These are phyloP conservation scores for Eupithecia inturbata DNA, from an alignment of 2,888 invertebrate species.

Conservation along the genomic window DNA sequence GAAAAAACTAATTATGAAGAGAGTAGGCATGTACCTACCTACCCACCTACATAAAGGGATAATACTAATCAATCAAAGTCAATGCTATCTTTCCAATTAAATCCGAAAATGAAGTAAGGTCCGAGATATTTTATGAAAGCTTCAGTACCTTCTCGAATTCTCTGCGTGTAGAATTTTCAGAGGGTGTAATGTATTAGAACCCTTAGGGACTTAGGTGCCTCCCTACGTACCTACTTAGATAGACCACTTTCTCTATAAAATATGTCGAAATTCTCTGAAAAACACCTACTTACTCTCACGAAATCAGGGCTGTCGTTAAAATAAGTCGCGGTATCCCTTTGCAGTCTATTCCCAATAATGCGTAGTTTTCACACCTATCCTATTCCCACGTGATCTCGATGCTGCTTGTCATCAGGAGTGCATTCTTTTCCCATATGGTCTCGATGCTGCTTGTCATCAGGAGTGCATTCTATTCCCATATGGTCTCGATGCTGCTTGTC, in stretches of 20 bases:
- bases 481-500: conserved; percentile 18
- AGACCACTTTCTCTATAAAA: background rate
- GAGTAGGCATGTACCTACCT: too few relatives aligned
- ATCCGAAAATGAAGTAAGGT: background rate
- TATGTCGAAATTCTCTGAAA: background rate
- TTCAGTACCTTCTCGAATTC: background rate
- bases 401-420: conserved; percentile 20
- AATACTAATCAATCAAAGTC: background rate
- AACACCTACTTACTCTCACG: background rate
- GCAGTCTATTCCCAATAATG: background rate
- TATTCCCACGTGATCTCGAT: conserved; percentile 18
- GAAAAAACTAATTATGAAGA: too few relatives aligned
- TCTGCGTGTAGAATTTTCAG: background rate
- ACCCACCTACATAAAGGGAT: too few relatives aligned
- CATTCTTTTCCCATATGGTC: conserved; percentile 27
- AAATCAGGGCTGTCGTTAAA: background rate
- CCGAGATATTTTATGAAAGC: background rate
- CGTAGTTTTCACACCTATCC: conserved; percentile 29
- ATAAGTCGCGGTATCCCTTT: background rate
- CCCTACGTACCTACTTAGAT: background rate
- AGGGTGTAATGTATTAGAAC: background rate
- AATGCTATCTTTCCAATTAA: background rate
- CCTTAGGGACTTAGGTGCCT: background rate
- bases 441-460: conserved; percentile 19
- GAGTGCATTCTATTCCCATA: conserved; percentile 23